A percentile compares a stretch with the other conserved stretches of the same genome.
These are phyloP conservation scores for Cheilosia variabilis DNA, from an alignment of 2,888 invertebrate species.

Conservation along the genomic window DNA sequence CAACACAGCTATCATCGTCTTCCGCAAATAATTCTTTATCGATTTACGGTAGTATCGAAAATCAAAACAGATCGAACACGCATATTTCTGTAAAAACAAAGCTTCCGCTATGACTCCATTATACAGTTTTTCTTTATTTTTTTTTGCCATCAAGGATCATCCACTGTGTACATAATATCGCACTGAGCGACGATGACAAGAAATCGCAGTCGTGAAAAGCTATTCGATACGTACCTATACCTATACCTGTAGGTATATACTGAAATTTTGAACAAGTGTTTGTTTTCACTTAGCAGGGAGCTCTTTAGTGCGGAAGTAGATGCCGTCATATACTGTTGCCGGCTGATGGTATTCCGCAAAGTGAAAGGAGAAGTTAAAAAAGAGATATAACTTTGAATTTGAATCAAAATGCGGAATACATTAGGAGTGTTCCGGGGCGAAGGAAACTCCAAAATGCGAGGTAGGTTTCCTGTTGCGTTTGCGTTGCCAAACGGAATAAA, in stretches of 20 bases:
- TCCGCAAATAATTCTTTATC: too few species aligned
- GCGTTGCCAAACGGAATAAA: slow-evolving; percentile 57
- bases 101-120: too few species aligned
- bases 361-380: slow-evolving; percentile 12
- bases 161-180: slow-evolving; percentile 8
- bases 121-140: too few species aligned
- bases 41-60: too few species aligned
- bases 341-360: not conserved
- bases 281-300: slow-evolving; percentile 41
- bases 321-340: not conserved
- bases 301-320: slow-evolving; percentile 8
- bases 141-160: too few species aligned
- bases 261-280: slow-evolving; percentile 41
- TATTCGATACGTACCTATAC: not conserved
- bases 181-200: not conserved
- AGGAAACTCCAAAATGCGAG: slow-evolving; percentile 15
- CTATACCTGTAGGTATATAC: not conserved
- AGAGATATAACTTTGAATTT: slow-evolving; percentile 46
- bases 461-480: slow-evolving; percentile 18
- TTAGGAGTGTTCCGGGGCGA: slow-evolving; percentile 26
- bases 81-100: too few species aligned
- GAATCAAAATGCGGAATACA: slow-evolving; percentile 41
- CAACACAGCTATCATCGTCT: too few species aligned
- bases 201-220: slow-evolving; percentile 7
- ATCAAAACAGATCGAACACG: too few species aligned